These are phyloP conservation scores for Esox niger DNA, from an alignment of 2,113 vertebrate genomes.

Conservation along the genomic window DNA sequence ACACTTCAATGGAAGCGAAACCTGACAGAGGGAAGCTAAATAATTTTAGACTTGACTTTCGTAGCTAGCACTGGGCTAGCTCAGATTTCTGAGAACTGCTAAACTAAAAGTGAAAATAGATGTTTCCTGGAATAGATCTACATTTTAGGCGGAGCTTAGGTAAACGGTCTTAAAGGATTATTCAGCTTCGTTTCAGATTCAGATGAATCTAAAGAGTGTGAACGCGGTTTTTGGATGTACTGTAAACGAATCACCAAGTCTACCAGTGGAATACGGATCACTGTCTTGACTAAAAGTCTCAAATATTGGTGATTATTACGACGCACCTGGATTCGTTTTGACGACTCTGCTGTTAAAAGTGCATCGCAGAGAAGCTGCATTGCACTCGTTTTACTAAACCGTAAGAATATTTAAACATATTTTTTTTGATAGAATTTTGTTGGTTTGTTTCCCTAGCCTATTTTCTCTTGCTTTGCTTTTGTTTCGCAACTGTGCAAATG, in stretches of 20 bases:
- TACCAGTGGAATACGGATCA: no score
- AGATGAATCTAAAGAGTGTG: no score
- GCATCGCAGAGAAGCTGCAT: not conserved
- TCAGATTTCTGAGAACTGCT: not conserved
- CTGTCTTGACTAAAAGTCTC: not conserved
- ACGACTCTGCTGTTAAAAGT: not conserved
- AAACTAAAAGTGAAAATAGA: conserved; percentile 7
- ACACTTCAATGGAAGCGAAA: not conserved
- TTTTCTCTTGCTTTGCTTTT: no score
- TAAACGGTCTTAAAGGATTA: no score
- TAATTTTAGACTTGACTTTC: not conserved
- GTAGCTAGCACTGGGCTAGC: no score
- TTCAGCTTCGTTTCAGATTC: no score
- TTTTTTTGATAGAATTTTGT: no score
- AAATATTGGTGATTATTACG: not conserved
- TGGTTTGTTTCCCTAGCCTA: no score
- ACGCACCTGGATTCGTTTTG: not conserved
- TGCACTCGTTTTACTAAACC: conserved; percentile 15
- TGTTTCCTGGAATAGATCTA: conserved; percentile 31
- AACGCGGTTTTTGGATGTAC: no score
- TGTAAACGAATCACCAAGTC: no score
- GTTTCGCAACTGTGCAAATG: not conserved
- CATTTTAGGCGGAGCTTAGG: no score
- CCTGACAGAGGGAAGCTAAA: not conserved
- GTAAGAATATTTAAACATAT: conserved; percentile 16